phyloP scores from a whole-genome alignment of 1,140 invertebrate species.

The Brachionus rubens region DNA sequence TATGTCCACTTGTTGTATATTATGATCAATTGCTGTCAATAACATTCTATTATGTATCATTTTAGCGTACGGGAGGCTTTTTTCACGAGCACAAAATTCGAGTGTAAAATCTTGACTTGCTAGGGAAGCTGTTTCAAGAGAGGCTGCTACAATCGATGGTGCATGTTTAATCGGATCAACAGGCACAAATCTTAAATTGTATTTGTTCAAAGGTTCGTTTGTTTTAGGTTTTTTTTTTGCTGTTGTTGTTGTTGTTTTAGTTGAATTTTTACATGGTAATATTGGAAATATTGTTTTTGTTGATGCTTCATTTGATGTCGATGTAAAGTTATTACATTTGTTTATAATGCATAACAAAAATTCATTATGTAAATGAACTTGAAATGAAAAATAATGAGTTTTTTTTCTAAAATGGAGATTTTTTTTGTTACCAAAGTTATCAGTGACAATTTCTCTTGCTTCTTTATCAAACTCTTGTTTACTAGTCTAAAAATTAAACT shows the following conservation, averaged over 20 bases:
- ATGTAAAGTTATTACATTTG: conserved; percentile 22
- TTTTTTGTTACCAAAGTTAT: neutral
- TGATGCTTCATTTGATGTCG: conserved; percentile 25
- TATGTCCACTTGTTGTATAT: conserved; percentile 25
- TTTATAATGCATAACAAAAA: conserved; percentile 28
- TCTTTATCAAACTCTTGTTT: conserved; percentile 32
- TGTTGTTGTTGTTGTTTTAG: neutral
- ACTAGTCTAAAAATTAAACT: neutral
- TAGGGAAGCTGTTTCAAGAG: conserved; percentile 10
- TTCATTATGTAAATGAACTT: conserved; percentile 34
- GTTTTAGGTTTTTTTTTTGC: conserved; percentile 1
- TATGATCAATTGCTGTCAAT: conserved; percentile 4
- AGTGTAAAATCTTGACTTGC: conserved; percentile 22
- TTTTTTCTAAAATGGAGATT: too few relatives aligned
- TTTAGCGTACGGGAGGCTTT: conserved; percentile 39
- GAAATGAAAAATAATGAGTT: neutral
- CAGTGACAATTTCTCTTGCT: conserved; percentile 10
- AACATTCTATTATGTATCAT: conserved; percentile 37
- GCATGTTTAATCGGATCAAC: conserved; percentile 41
- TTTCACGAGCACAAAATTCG: conserved; percentile 42
- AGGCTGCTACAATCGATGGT: conserved; percentile 9
- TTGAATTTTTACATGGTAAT: neutral
- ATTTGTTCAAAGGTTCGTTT: neutral
- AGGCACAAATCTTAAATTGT: conserved; percentile 33
- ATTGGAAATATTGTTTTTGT: conserved; percentile 38